Percentiles rank a stretch among this genome's conserved stretches.
Conservation (phyloP, 2,888 invertebrate species). For the Mythimna albipuncta region DNA sequence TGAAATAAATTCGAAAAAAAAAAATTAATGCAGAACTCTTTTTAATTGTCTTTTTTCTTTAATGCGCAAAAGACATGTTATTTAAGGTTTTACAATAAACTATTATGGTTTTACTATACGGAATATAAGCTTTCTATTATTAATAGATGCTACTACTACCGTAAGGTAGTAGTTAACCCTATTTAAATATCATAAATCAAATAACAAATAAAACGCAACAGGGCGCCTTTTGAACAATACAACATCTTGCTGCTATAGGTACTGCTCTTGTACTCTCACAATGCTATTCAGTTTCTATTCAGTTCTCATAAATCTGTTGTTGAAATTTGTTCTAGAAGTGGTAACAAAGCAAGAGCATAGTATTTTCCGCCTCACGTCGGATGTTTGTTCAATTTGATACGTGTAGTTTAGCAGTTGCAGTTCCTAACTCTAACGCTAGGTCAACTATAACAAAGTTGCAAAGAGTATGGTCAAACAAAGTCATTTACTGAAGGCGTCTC, state of each 20-base stretch:
- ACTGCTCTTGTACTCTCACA: background rate
- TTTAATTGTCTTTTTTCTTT: background rate
- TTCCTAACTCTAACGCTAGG: slow-evolving; percentile 5
- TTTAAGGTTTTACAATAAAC: background rate
- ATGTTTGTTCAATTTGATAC: slow-evolving; percentile 40
- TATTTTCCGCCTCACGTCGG: slow-evolving; percentile 9
- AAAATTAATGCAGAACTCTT: too few relatives aligned
- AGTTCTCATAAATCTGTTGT: slow-evolving; percentile 18
- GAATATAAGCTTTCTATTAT: too few relatives aligned
- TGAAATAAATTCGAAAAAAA: background rate
- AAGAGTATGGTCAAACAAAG: slow-evolving; percentile 32
- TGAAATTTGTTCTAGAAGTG: slow-evolving; percentile 16
- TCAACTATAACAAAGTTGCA: slow-evolving; percentile 38
- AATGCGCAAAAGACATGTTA: background rate
- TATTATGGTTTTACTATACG: background rate
- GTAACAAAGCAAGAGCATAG: slow-evolving; percentile 14
- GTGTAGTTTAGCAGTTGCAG: slow-evolving; percentile 29
- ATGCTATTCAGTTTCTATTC: background rate
- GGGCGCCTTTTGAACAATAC: slow-evolving; percentile 16
- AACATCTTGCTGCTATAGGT: background rate
- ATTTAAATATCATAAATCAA: slow-evolving; percentile 6
- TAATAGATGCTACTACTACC: background rate
- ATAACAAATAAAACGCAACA: background rate
- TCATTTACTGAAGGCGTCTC: slow-evolving; percentile 19
- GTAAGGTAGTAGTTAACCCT: background rate